These are phyloP conservation scores for Anguilla megastoma DNA, from an alignment of 2,797 vertebrate genomes.

Conservation along the genomic window DNA sequence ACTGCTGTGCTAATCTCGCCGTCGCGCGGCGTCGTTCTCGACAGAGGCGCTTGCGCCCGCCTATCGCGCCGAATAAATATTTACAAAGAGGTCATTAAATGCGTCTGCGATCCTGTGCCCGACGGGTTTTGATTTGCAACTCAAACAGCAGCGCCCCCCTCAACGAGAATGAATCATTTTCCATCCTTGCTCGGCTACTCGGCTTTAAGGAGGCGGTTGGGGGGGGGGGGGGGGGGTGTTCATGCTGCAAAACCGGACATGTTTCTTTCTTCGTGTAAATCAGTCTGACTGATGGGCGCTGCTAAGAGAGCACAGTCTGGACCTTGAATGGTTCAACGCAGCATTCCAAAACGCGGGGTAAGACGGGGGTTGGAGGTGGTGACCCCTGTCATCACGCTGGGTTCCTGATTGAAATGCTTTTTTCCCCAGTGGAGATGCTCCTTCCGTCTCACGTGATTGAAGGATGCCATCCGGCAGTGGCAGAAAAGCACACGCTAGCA, in stretches of 20 bases:
- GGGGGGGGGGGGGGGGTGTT: not conserved
- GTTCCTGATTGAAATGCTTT: conserved; percentile 45
- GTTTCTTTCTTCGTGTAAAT: not conserved
- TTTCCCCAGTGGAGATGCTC: conserved; percentile 11
- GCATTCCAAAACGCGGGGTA: conserved; percentile 24
- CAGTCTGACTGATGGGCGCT: conserved; percentile 32
- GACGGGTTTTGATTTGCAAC: not conserved
- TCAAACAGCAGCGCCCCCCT: not conserved
- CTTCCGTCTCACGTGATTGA: conserved; percentile 24
- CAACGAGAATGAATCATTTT: not conserved
- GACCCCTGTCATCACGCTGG: conserved; percentile 39
- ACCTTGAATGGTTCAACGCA: conserved; percentile 31
- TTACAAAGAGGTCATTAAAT: not conserved
- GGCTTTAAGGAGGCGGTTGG: not conserved
- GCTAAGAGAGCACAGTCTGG: conserved; percentile 29
- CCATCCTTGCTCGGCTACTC: not conserved
- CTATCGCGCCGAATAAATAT: not conserved
- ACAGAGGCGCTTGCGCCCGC: not conserved
- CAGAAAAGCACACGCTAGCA: not conserved
- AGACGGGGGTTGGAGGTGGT: not conserved
- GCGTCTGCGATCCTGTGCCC: not conserved
- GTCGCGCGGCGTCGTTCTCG: not conserved
- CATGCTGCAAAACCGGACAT: not conserved
- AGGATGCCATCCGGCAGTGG: conserved; percentile 14
- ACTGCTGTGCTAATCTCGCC: not conserved